These are phyloP conservation scores for Scomberomorus guttatus DNA, from an alignment of 2,797 vertebrate genomes.

Conservation along the genomic window DNA sequence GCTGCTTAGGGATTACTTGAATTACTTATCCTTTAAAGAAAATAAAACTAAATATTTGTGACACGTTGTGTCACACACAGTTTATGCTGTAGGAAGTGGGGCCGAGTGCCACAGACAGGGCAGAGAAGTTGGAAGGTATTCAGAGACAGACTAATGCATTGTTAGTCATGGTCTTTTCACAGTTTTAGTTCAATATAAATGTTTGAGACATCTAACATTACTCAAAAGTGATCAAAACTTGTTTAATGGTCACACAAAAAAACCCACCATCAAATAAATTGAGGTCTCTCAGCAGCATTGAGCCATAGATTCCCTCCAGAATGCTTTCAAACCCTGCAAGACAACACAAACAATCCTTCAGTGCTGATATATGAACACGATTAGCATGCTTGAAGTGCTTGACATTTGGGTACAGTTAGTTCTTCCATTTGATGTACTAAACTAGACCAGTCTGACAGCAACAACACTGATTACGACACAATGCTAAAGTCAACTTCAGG, in stretches of 20 bases:
- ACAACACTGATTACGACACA: not conserved
- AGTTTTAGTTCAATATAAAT: not conserved
- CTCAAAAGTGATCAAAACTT: not conserved
- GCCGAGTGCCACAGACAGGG: not conserved
- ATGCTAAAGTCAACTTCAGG: not conserved
- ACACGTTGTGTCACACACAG: not conserved
- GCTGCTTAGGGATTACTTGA: not conserved
- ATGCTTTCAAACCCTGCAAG: constrained; percentile 98
- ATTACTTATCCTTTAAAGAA: not conserved
- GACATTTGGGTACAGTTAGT: not conserved
- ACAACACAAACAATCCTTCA: constrained; percentile 26
- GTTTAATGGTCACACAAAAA: constrained; percentile 24
- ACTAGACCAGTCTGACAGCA: constrained; percentile 1
- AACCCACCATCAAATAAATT: constrained; percentile 97
- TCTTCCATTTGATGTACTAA: not conserved
- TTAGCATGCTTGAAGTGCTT: not conserved
- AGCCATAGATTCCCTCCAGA: constrained; percentile 99
- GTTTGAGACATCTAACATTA: not conserved
- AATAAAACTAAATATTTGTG: not conserved
- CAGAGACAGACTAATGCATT: not conserved
- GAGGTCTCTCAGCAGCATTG: constrained; percentile 96
- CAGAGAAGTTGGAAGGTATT: not conserved
- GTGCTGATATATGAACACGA: not conserved
- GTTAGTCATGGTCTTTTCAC: not conserved
- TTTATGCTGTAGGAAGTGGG: not conserved